Percentiles rank a stretch among this genome's conserved stretches.
Evolutionary conservation across 2,888 invertebrate species (phyloP).

Genomic region (Rhagophthalmus giganteus): DNA sequence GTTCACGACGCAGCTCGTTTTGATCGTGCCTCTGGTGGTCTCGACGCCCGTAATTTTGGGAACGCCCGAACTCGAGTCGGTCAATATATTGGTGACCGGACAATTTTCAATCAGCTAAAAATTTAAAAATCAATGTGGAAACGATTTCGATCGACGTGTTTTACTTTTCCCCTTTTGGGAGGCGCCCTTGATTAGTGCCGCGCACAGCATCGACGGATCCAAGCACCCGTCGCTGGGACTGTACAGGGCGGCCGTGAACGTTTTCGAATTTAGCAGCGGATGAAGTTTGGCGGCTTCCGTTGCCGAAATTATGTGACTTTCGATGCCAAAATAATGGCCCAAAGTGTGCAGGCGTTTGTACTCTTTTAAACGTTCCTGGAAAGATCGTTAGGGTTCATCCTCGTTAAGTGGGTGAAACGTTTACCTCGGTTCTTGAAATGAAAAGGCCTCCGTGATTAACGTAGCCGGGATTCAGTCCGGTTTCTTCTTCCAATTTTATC

Average conservation of each 20-base stretch:
- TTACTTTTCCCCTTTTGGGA: too few relatives aligned
- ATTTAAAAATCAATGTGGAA: neutral
- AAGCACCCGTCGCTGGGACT: constrained; percentile 81
- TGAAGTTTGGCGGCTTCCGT: constrained; percentile 75
- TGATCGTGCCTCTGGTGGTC: constrained; percentile 75
- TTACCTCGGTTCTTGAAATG: constrained; percentile 71
- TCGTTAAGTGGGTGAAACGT: constrained; percentile 1
- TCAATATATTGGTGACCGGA: constrained; percentile 71
- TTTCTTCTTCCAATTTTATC: constrained; percentile 72
- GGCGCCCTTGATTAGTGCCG: constrained; percentile 74
- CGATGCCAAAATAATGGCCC: constrained; percentile 78
- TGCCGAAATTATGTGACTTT: constrained; percentile 72
- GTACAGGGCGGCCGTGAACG: constrained; percentile 76
- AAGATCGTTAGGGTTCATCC: constrained; percentile 14
- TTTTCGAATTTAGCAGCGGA: constrained; percentile 74
- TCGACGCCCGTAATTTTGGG: constrained; percentile 75
- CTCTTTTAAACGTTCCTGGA: constrained; percentile 76
- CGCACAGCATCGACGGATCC: constrained; percentile 81
- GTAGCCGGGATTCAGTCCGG: constrained; percentile 83
- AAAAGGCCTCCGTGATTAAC: constrained; percentile 89
- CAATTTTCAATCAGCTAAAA: constrained; percentile 74
- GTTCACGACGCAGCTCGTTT: constrained; percentile 78
- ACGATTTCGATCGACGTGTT: too few relatives aligned
- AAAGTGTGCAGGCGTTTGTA: constrained; percentile 78
- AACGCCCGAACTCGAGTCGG: constrained; percentile 65